These are phyloP conservation scores for Trididemnum nubilum DNA, from an alignment of 23 tunicate species.

Conservation along the genomic window DNA sequence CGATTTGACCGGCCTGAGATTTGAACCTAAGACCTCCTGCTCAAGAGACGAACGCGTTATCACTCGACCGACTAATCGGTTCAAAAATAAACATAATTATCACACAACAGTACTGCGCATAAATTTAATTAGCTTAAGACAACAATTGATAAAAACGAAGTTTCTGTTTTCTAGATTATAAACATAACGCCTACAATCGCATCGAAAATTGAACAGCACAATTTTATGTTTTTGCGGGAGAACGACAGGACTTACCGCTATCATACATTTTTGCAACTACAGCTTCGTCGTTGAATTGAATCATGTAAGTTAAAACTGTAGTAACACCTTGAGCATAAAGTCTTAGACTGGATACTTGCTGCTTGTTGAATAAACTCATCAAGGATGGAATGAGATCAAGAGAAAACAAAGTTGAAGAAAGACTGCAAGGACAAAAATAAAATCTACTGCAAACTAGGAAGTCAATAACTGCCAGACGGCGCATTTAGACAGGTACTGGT, in stretches of 20 bases:
- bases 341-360: slow-evolving; percentile 29
- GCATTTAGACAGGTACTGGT: no score
- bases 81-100: no score
- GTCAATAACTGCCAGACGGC: no score
- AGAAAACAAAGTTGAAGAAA: slow-evolving; percentile 28
- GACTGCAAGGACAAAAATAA: slow-evolving; percentile 22
- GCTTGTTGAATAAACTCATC: slow-evolving; percentile 59
- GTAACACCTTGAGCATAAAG: slow-evolving; percentile 68
- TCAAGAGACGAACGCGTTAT: neutral
- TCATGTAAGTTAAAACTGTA: slow-evolving; percentile 48
- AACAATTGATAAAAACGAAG: no score
- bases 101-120: no score
- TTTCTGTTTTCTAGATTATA: no score
- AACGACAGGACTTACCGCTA: slow-evolving; percentile 36
- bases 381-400: slow-evolving; percentile 59
- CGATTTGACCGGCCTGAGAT: neutral
- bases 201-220: no score
- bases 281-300: slow-evolving; percentile 34
- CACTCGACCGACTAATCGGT: neutral
- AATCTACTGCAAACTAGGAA: no score
- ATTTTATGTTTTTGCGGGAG: no score
- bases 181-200: no score
- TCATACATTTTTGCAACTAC: slow-evolving; percentile 55
- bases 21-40: neutral
- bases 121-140: no score